Evolutionary conservation across 2,113 vertebrate genomes (phyloP).

Genomic region (Xenopus laevis): DNA sequence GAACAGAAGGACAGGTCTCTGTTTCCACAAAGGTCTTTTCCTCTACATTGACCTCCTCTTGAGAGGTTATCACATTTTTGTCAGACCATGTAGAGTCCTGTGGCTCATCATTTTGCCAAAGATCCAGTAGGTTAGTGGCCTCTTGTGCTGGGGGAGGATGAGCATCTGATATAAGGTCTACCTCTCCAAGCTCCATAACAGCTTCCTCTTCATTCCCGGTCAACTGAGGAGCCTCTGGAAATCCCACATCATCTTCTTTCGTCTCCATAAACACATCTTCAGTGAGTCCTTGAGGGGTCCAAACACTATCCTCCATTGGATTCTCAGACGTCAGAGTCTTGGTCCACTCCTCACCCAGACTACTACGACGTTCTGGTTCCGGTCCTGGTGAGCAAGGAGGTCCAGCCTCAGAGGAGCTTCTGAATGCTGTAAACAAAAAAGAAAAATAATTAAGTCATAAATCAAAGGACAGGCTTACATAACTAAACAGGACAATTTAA

Average conservation of each 20-base stretch:
- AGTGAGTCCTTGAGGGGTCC: conserved; percentile 51
- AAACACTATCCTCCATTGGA: conserved; percentile 20
- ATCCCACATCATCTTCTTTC: conserved; percentile 49
- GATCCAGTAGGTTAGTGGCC: conserved; percentile 69
- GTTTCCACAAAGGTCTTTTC: conserved; percentile 44
- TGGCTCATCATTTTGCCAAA: conserved; percentile 74
- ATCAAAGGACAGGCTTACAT: background rate
- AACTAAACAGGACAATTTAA: too few relatives aligned
- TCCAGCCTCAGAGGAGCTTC: conserved; percentile 51
- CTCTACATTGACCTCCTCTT: conserved; percentile 49
- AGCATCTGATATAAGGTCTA: conserved; percentile 44
- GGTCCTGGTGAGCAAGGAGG: conserved; percentile 42
- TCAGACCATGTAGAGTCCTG: conserved; percentile 30
- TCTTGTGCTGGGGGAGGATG: conserved; percentile 55
- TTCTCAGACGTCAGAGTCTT: conserved; percentile 24
- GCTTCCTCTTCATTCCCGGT: conserved; percentile 38
- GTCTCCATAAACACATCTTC: conserved; percentile 58
- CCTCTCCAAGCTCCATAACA: conserved; percentile 40
- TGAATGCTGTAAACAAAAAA: conserved; percentile 22
- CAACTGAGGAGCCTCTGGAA: conserved; percentile 33
- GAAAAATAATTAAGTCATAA: background rate
- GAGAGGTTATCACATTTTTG: conserved; percentile 45
- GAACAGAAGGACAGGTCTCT: conserved; percentile 42
- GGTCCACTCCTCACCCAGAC: conserved; percentile 40
- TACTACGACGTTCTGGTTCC: conserved; percentile 30